Evolutionary conservation across 2,888 invertebrate species (phyloP), one percentile per base, ranked within the genome.

Genomic region (Pristionchus exspectatus): DNA sequence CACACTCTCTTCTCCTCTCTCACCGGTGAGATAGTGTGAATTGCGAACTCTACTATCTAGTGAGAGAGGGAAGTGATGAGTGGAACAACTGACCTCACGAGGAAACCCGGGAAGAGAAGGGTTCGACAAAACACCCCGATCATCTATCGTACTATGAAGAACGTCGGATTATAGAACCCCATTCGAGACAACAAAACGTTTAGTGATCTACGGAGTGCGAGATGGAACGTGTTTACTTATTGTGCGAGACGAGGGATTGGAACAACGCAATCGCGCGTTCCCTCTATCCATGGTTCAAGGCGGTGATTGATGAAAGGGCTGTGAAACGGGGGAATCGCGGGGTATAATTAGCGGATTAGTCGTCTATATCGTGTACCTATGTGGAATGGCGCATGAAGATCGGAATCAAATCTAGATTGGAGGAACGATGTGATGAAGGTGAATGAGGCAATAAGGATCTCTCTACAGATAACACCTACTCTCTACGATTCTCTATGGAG

Each of bases 71-170:
- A 63, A 63, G n/a, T 63, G n/a, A 74, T 72, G 69, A 69, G 27
- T 69, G 74, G 74, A 74, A 74, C 74, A 74, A 38, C 69, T 33
- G 74, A 74, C n/a, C 63, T 74, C 74, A 74, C 33, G 74, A 38
- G 74, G 38, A 21, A 24, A 27, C 63, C 63, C 24, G 59, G 16
- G 59, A 59, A n/a, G 63, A 63, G 18, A 5, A 27, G 74, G 38
- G 74, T 24, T 33, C 74, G 38, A 74, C 12, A 74, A 63, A 63
- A 74, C 33, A 74, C n/a, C 24, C 9, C 14, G 21, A 18, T 74
- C 38, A 74, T 74, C 74, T 74, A 69, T 30, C 30, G 30, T 33
- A 30, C 63, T 69, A 69, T 14, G 69, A 30, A 69, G 1, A 14
- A 69, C n/a, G 66, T 66, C n/a, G 66, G 66, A 27, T 27, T 24